phyloP scores from a whole-genome alignment of 1,140 invertebrate species.

The Scaptomyza pallida region DNA sequence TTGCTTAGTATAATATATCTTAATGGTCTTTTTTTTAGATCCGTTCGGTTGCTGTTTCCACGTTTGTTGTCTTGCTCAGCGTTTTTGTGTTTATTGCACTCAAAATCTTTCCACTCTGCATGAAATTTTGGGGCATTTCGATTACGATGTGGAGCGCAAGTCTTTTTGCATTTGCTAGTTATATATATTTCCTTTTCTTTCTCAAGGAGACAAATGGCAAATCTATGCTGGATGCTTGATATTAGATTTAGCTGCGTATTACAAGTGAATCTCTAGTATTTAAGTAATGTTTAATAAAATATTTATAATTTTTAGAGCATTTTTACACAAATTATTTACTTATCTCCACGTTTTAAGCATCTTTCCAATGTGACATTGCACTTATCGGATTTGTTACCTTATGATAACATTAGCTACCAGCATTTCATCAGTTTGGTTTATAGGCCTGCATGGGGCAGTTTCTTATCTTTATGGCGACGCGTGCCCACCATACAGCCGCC shows the following conservation, averaged over 20 bases:
- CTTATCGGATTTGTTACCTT: constrained; percentile 1
- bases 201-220: constrained; percentile 69
- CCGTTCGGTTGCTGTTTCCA: constrained; percentile 53
- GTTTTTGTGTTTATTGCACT: constrained; percentile 63
- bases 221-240: constrained; percentile 59
- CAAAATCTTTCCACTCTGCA: constrained; percentile 67
- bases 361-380: background rate
- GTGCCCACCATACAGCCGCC: background rate
- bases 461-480: constrained; percentile 33
- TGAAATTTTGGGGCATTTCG: constrained; percentile 46
- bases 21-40: constrained; percentile 53
- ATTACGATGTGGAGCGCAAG: constrained; percentile 44
- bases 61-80: constrained; percentile 52
- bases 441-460: background rate
- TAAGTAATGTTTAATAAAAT: background rate
- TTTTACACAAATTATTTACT: too few species aligned
- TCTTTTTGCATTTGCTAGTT: constrained; percentile 22
- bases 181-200: constrained; percentile 41
- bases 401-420: background rate
- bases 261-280: background rate
- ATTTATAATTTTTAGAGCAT: background rate
- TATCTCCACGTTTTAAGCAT: too few species aligned
- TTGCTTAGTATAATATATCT: background rate
- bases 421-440: constrained; percentile 6
- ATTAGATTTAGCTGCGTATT: background rate